Evolutionary conservation across 2,888 invertebrate genomes (phyloP).

Genomic region (Sesia bembeciformis): DNA sequence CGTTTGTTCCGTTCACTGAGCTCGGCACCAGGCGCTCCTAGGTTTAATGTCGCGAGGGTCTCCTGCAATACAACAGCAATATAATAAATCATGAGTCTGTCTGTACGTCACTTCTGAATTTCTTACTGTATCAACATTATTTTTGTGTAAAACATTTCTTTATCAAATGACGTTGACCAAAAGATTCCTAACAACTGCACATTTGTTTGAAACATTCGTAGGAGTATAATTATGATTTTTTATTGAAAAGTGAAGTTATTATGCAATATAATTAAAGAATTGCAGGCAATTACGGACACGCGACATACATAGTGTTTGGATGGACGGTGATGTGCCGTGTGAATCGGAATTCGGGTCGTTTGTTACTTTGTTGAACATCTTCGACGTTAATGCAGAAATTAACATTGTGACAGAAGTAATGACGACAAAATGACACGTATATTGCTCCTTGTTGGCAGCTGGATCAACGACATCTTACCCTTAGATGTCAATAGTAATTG

Average conservation of each 20-base stretch:
- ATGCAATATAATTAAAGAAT: conserved; percentile 26
- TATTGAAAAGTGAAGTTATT: conserved; percentile 14
- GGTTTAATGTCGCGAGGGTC: conserved; percentile 78
- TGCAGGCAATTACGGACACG: conserved; percentile 28
- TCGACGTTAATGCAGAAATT: too few relatives aligned
- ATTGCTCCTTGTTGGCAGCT: too few relatives aligned
- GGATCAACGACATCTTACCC: too few relatives aligned
- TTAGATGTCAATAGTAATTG: too few relatives aligned
- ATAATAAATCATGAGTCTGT: too few relatives aligned
- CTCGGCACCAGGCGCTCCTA: conserved; percentile 78
- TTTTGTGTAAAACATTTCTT: too few relatives aligned
- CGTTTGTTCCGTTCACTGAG: conserved; percentile 82
- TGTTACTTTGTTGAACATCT: conserved; percentile 1
- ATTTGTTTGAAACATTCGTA: neutral
- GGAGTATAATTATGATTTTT: neutral
- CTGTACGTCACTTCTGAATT: too few relatives aligned
- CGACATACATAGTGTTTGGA: conserved; percentile 11
- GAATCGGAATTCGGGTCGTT: neutral
- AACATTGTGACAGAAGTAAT: neutral
- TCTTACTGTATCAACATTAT: too few relatives aligned
- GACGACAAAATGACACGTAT: too few relatives aligned
- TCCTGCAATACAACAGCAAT: conserved; percentile 59
- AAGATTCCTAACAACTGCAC: neutral
- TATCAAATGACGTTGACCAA: too few relatives aligned
- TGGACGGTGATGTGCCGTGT: conserved; percentile 2